Evolutionary conservation across 2,113 vertebrate genomes (phyloP), one percentile per base, ranked within the genome.

Genomic region (Motacilla alba): DNA sequence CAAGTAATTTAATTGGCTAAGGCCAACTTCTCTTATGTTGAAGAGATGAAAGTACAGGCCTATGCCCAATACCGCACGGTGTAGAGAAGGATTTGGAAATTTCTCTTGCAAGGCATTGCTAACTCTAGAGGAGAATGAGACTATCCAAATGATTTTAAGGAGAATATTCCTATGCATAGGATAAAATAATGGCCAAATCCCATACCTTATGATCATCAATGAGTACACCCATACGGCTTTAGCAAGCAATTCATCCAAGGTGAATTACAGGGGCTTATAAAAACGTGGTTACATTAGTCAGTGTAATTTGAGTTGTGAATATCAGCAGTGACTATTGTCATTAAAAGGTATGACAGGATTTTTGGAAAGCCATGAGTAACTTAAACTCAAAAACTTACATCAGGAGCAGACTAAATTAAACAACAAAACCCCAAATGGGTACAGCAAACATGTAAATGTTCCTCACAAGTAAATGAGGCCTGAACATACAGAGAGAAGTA

Each of bases 11-110:
- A 31, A 12, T 41, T 70, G 28, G 8, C 30, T 85, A 73, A 26
- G 13, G 17, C 12, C 7, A 89, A 20, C 6, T 46, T 91, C 26
- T 56, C 14, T 72, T 41, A 24, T 10, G 46, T 63, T 67, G 13
- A 5, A 33, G 21, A 70, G 33, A 14, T 77, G 50, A 31, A 94
- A 56, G 7, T 19, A 47, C 2, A 43, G 30, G 9, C 15, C 15
- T 83, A 10, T 82, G 22, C 46, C 33, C 31, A 52, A 21, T 22
- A 74, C 5, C 2, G 0, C 9, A 3, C 0, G 0, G 17, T 9
- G 8, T 4, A 46, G 43, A 58, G 46, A 55, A 43, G 17, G 13
- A 50, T 46, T 37, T 70, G 9, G 23, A 67, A 74, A 69, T 33
- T 69, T 74, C 11, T 46, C 2, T 46, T 77, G 35, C 43, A 87